Evolutionary conservation across 2,113 vertebrate species (phyloP), one percentile per base, ranked within the genome.

Genomic region (Mirza zaza): DNA sequence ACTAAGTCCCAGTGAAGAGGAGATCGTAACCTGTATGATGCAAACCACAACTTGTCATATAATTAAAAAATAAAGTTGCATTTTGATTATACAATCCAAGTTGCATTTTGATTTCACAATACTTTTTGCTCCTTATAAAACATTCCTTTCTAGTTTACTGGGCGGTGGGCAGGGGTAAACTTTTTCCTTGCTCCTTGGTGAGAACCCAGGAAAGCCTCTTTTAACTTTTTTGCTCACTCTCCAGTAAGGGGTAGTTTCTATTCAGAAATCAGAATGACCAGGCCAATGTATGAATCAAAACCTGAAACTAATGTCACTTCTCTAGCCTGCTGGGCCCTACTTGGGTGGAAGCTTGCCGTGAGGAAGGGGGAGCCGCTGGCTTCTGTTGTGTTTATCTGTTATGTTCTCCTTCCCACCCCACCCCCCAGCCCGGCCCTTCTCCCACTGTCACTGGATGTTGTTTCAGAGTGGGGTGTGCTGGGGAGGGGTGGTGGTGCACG

Each of bases 201-300:
- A 61, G 88, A 93, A 87, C 34, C 39, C 61, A 67, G 76, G 63
- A 75, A 94, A 90, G 8, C 25, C n/a, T 96, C n/a, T 76, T 70
- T 76, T 70, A n/a, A 18, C 18, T 39, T 18, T 79, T 29, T 29
- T 92, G 29, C n/a, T 80, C 14, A 29, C 8, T 12, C 29, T 88
- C 42, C 82, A 73, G 11, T 59, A 50, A 57, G 63, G 85, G 29
- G 65, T 9, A 8, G 13, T 48, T 52, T 71, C 34, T 25, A 15
- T 55, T 77, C 92, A 73, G 86, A 67, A 57, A 85, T 55, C 18
- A 65, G 57, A 84, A 68, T 6, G 10, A 32, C 27, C 14, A 50
- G 88, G 42, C 17, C 12, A 34, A 8, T 21, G 8, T 8, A n/a
- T 1, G 36, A 77, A 29, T 65, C 48, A 21, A 79, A 80, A 39